Evolutionary conservation across 2,888 invertebrate species (phyloP).

Genomic region (Sturmia bella): DNA sequence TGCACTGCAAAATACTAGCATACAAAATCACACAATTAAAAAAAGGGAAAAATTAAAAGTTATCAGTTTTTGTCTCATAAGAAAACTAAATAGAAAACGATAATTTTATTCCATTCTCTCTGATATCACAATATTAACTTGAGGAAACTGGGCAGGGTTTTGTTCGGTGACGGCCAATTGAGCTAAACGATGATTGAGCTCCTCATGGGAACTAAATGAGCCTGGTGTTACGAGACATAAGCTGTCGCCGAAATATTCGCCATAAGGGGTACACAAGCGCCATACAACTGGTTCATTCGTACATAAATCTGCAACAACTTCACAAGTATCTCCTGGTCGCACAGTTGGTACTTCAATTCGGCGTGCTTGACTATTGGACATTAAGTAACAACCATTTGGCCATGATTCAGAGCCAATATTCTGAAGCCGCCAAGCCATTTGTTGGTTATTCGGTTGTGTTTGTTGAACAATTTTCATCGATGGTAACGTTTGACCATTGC

Average conservation of each 20-base stretch:
- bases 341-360: conserved; percentile 84
- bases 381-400: conserved; percentile 92
- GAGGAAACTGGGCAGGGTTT: conserved; percentile 80
- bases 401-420: conserved; percentile 94
- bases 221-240: conserved; percentile 74
- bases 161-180: conserved; percentile 79
- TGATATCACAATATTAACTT: conserved; percentile 82
- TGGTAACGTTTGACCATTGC: conserved; percentile 88
- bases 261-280: conserved; percentile 93
- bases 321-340: conserved; percentile 88
- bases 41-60: conserved; percentile 15
- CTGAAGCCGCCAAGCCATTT: conserved; percentile 92
- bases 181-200: conserved; percentile 81
- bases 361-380: conserved; percentile 83
- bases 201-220: conserved; percentile 78
- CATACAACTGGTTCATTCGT: conserved; percentile 93
- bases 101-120: conserved; percentile 80
- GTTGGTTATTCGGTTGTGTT: conserved; percentile 78
- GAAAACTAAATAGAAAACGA: conserved; percentile 35
- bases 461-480: conserved; percentile 87
- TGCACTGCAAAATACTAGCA: conserved; percentile 42
- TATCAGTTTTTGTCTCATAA: conserved; percentile 41
- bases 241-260: conserved; percentile 95
- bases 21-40: conserved; percentile 49
- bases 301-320: conserved; percentile 89